Percentiles rank a stretch among this genome's conserved stretches.
phyloP scores from a whole-genome alignment of 2,888 invertebrate species.

The Idaea dimidiata region DNA sequence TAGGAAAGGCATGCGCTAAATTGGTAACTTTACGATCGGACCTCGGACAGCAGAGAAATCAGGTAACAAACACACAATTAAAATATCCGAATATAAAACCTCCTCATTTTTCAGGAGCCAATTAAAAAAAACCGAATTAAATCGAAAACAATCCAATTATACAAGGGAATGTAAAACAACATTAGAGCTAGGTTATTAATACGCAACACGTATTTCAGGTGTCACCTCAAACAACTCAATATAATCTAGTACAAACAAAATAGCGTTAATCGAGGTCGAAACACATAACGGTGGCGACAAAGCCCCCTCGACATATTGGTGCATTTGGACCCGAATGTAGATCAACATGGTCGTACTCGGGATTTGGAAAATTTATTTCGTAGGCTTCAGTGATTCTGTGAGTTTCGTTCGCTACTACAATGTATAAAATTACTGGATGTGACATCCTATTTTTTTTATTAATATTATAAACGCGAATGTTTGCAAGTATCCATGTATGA shows the following conservation, averaged over 20 bases:
- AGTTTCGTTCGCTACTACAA: conserved; percentile 28
- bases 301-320: conserved; percentile 63
- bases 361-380: conserved; percentile 70
- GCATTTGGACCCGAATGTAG: conserved; percentile 61
- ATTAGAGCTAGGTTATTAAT: neutral
- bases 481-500: no score
- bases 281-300: conserved; percentile 26
- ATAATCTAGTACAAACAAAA: neutral
- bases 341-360: conserved; percentile 60
- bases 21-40: no score
- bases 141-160: neutral
- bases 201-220: neutral
- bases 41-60: no score
- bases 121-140: neutral
- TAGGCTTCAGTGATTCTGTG: conserved; percentile 42
- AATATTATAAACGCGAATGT: no score
- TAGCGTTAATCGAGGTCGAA: neutral
- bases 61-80: no score
- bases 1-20: no score
- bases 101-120: no score
- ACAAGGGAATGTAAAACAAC: neutral
- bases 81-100: no score
- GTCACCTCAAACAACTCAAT: neutral
- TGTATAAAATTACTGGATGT: conserved; percentile 26
- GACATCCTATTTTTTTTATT: conserved; percentile 9